phyloP scores from a whole-genome alignment of 2,797 vertebrate genomes.

The Pseudomugil tenellus region DNA sequence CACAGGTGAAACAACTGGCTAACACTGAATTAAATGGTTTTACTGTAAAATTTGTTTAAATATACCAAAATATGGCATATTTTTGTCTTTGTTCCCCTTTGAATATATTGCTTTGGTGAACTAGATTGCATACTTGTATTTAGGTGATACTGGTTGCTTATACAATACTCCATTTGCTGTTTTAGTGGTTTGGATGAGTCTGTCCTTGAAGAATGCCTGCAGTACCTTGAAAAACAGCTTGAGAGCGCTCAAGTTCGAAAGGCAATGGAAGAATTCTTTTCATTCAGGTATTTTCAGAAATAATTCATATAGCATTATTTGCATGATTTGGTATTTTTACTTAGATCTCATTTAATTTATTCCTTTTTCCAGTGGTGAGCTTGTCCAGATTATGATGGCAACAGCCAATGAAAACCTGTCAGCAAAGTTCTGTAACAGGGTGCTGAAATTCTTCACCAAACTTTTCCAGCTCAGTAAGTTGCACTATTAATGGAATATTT shows the following conservation, averaged over 20 bases:
- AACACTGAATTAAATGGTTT: background rate
- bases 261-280: conserved; percentile 99
- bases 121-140: background rate
- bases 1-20: background rate
- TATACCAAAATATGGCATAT: background rate
- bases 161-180: background rate
- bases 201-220: conserved; percentile 95
- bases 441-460: conserved; percentile 98
- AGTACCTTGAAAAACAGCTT: conserved; percentile 96
- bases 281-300: conserved; percentile 86
- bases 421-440: conserved; percentile 97
- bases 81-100: background rate
- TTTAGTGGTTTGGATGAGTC: conserved; percentile 94
- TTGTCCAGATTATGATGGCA: conserved; percentile 99
- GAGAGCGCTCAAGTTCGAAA: conserved; percentile 96
- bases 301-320: background rate
- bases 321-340: conserved; percentile 4
- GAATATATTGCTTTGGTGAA: background rate
- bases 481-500: no score
- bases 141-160: conserved; percentile 2
- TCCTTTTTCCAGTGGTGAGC: conserved; percentile 86
- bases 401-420: conserved; percentile 97
- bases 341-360: background rate
- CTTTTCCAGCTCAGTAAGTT: conserved; percentile 98
- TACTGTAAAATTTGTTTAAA: background rate